Evolutionary conservation across 2,888 invertebrate species (phyloP), one percentile per base, ranked within the genome.

Genomic region (Dasysyrphus albostriatus): DNA sequence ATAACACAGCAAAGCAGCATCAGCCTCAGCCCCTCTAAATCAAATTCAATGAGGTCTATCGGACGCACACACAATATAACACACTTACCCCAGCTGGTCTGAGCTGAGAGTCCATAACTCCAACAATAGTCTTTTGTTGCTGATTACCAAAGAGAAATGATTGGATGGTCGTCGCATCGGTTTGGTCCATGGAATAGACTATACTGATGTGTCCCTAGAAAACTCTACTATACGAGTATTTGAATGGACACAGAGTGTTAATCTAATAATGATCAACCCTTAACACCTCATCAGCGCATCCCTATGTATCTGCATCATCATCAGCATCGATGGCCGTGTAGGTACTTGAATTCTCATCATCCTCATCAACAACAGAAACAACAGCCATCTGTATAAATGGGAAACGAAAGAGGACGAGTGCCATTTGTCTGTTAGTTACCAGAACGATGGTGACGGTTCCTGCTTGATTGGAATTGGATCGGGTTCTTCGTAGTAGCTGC

Each of bases 201-300:
- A 54, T 42, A 10, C 10, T 67, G 24, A 24, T 24, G 3, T 72
- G 70, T 69, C 67, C 76, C 69, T 32, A 37, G 7, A 59, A 70
- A 65, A 74, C 65, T 72, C 65, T 72, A 44, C 16, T 24, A 24
- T 24, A 24, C 24, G 24, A 24, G 24, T 24, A 69, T 82, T 87
- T 72, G 63, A 87, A 87, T 87, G 70, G 78, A 87, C 87, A 83
- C 78, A 83, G 74, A 72, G 87, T 82, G 87, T 79, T 87, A 87
- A 87, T 87, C 87, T 87, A 87, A 87, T 87, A 87, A 87, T 83
- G 87, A 79, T 79, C 87, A 87, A 87, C 87, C 87, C 87, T 87
- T 87, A 87, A 79, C 87, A 87, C 87, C 87, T 87, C 87, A 87
- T 87, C 87, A 87, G 87, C 83, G 76, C 61, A 69, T 83, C 70